Evolutionary conservation across 2,797 vertebrate species (phyloP).

Genomic region (Hippoglossus hippoglossus): DNA sequence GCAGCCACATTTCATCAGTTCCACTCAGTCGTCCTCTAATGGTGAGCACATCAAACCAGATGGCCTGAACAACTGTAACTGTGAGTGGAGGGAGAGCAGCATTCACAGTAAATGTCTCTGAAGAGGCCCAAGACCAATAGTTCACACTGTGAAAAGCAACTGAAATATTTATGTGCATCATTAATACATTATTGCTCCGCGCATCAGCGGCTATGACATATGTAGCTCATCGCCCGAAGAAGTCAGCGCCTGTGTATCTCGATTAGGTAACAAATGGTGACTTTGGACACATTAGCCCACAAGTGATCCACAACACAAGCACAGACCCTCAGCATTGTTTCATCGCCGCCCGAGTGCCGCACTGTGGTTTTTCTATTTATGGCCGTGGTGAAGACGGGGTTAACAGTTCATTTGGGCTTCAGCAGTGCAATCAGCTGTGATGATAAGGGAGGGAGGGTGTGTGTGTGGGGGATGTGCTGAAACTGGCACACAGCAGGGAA

Average conservation of each 20-base stretch:
- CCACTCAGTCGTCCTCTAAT: background rate
- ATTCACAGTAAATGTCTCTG: conserved; percentile 21
- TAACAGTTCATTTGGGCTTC: conserved; percentile 68
- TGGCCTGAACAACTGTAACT: conserved; percentile 17
- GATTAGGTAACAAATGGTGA: conserved; percentile 28
- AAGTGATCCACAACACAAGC: conserved; percentile 6
- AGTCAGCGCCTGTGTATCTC: conserved; percentile 26
- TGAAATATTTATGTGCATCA: conserved; percentile 63
- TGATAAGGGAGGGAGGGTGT: conserved; percentile 43
- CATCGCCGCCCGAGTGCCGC: conserved; percentile 18
- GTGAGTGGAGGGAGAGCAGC: conserved; percentile 4
- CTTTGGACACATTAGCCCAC: conserved; percentile 12
- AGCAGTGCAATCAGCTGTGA: conserved; percentile 76
- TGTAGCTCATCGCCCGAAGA: conserved; percentile 57
- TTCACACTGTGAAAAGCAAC: conserved; percentile 48
- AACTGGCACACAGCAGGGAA: conserved; percentile 57
- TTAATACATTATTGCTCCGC: conserved; percentile 59
- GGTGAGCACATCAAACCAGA: conserved; percentile 19
- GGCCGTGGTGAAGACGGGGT: conserved; percentile 45
- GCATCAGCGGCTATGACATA: conserved; percentile 45
- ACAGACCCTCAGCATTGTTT: conserved; percentile 38
- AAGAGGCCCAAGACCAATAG: conserved; percentile 30
- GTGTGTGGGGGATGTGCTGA: conserved; percentile 48
- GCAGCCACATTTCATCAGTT: background rate
- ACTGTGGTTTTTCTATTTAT: conserved; percentile 53